Evolutionary conservation across 2,888 invertebrate genomes (phyloP).

Genomic region (Dione vanillae): DNA sequence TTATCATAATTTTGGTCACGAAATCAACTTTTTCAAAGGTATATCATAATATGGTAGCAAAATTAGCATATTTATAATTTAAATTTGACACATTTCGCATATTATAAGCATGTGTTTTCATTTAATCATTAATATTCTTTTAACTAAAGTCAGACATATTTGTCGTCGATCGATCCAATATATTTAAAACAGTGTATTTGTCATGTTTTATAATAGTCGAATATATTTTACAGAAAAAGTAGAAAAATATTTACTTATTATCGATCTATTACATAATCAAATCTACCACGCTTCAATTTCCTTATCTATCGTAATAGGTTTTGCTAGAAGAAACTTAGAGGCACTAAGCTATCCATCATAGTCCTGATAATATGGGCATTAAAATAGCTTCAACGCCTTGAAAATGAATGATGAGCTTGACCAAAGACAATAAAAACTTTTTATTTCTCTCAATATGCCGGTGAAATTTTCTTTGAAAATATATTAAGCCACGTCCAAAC

Average conservation of each 20-base stretch:
- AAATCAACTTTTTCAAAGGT: constrained; percentile 17
- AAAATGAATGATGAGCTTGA: constrained; percentile 18
- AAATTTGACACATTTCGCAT: background rate
- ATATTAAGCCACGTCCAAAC: constrained; percentile 8
- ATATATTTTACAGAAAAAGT: background rate
- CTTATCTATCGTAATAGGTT: background rate
- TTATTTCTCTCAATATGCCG: constrained; percentile 10
- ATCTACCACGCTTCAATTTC: background rate
- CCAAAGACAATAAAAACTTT: constrained; percentile 19
- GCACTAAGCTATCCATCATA: constrained; percentile 15
- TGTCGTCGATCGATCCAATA: too few species aligned
- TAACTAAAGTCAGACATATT: too few species aligned
- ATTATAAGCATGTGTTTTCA: background rate
- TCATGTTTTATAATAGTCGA: too few species aligned
- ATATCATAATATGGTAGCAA: background rate
- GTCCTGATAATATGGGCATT: constrained; percentile 8
- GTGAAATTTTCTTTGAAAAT: constrained; percentile 1
- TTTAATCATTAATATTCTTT: too few species aligned
- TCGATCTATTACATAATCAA: background rate
- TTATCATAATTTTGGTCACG: constrained; percentile 23
- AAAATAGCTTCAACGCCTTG: constrained; percentile 13
- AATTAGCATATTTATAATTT: background rate
- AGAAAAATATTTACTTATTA: too few species aligned
- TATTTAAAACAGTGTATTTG: too few species aligned
- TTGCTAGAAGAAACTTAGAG: constrained; percentile 1